A percentile compares a stretch with the other conserved stretches of the same genome.
These are phyloP conservation scores for Peromyscus melanophrys DNA, from an alignment of 2,797 vertebrate genomes.

Conservation along the genomic window DNA sequence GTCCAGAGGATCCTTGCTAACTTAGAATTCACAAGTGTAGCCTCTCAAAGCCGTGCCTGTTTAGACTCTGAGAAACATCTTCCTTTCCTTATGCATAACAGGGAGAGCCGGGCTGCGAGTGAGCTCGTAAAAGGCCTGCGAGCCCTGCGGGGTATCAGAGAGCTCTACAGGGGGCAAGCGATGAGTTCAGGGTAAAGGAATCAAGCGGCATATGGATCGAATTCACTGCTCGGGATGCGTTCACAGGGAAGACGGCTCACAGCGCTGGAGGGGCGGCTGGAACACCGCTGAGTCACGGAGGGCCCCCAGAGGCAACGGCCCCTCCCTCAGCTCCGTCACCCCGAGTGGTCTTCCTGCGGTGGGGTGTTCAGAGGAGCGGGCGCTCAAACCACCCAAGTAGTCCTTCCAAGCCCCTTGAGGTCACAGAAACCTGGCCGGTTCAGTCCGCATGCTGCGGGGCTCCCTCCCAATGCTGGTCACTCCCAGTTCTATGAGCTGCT, in stretches of 20 bases:
- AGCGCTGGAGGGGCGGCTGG: not conserved
- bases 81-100: not conserved
- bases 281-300: conserved; percentile 68
- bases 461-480: not conserved
- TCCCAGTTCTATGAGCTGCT: not conserved
- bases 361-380: not conserved
- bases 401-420: accelerated
- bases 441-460: not conserved
- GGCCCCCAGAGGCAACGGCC: conserved; percentile 53
- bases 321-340: not conserved
- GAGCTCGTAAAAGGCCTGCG: not conserved
- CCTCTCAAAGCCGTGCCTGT: conserved; percentile 24
- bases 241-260: conserved; percentile 11
- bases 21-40: conserved; percentile 37
- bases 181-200: conserved; percentile 71
- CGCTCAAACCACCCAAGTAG: accelerated
- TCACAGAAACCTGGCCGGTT: not conserved
- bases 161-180: not conserved
- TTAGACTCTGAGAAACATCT: conserved; percentile 44
- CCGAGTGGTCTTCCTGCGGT: not conserved
- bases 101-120: not conserved
- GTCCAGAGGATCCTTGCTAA: not conserved
- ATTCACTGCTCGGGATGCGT: conserved; percentile 48
- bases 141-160: conserved; percentile 60
- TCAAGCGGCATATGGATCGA: conserved; percentile 63